A percentile compares a stretch with the other conserved stretches of the same genome.
These are phyloP conservation scores for Papilio machaon DNA, from an alignment of 1,140 invertebrate species.

Conservation along the genomic window DNA sequence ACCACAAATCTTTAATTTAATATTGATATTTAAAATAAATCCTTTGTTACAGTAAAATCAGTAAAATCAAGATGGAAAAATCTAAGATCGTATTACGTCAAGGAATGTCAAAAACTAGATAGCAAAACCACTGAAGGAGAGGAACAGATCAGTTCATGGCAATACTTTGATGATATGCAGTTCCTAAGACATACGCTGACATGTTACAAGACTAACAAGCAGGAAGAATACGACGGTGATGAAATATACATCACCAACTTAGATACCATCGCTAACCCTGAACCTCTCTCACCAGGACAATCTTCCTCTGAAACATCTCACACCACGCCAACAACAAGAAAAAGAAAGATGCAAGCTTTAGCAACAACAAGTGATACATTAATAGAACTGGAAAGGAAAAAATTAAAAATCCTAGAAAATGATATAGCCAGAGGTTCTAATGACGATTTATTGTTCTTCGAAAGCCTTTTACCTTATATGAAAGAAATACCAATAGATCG, in stretches of 20 bases:
- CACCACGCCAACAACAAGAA: slow-evolving; percentile 6
- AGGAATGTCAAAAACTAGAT: slow-evolving; percentile 40
- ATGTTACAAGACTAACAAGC: not conserved
- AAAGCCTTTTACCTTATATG: slow-evolving; percentile 44
- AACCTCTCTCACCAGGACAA: not conserved
- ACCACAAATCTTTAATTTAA: not conserved
- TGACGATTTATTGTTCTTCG: slow-evolving; percentile 45
- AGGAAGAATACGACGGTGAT: slow-evolving; percentile 22
- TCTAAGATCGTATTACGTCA: slow-evolving; percentile 41
- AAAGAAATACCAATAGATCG: slow-evolving; percentile 40
- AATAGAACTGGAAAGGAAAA: slow-evolving; percentile 16
- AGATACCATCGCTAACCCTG: not conserved
- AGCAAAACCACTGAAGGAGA: not conserved
- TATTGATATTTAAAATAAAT: not conserved
- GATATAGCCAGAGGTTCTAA: slow-evolving; percentile 32
- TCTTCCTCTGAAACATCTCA: slow-evolving; percentile 15
- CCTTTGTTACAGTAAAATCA: slow-evolving; percentile 42
- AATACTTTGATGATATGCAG: slow-evolving; percentile 39
- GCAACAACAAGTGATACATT: not conserved
- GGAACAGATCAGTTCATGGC: slow-evolving; percentile 34
- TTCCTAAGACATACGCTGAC: slow-evolving; percentile 31
- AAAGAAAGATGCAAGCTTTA: slow-evolving; percentile 11
- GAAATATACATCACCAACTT: slow-evolving; percentile 28
- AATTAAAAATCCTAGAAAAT: slow-evolving; percentile 14
- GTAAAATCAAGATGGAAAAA: slow-evolving; percentile 45